Base-by-base conservation (phyloP, 2,797 vertebrate genomes). In the Uromys caudimaculatus region DNA sequence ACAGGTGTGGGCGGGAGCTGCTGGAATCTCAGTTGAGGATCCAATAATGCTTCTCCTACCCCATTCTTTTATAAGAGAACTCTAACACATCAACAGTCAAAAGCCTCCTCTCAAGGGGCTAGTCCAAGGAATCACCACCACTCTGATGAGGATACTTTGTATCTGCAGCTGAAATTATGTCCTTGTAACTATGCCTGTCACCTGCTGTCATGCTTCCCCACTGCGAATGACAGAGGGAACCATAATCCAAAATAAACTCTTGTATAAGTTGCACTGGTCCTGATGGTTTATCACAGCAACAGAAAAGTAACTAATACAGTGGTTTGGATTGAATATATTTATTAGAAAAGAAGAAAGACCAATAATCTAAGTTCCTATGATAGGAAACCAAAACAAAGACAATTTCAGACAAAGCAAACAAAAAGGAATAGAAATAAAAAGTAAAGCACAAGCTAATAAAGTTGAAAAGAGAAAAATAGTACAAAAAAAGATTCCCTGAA, bases 391-490 rank as follows among this genome's bases (percentile, higher is more conserved):
- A 54, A 85, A 79, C 47, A 90, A 77, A 12, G 81, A 10, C 10
- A 89, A 93, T 75, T 75, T 87, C 73, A 87, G 50, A 38, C 24
- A 90, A 58, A 84, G 24, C n/a, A 92, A 90, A 19, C 14, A 67
- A 35, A 88, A 85, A 23, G 17, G 71, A 79, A 35, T 44, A 93
- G 60, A 44, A 93, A 62, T 44, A 82, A 85, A 82, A 94, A 89
- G 24, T 54, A 83, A 35, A 84, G 9, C 50, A 86, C 58, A 79
- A 50, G 78, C 27, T 62, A 90, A 44, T 69, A 52, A 93, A 93
- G 71, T 13, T 92, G 47, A 85, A 94, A 95, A 81, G 86, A 95
- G 62, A n/a, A 62, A 81, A 82, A 87, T 32, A 88, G 67, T 6
- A 91, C 27, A 76, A 52, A 94, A 95, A 94, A 95, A 67, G 9